Evolutionary conservation across 2,888 invertebrate genomes (phyloP).

Genomic region (Synanthedon andrenaeformis): DNA sequence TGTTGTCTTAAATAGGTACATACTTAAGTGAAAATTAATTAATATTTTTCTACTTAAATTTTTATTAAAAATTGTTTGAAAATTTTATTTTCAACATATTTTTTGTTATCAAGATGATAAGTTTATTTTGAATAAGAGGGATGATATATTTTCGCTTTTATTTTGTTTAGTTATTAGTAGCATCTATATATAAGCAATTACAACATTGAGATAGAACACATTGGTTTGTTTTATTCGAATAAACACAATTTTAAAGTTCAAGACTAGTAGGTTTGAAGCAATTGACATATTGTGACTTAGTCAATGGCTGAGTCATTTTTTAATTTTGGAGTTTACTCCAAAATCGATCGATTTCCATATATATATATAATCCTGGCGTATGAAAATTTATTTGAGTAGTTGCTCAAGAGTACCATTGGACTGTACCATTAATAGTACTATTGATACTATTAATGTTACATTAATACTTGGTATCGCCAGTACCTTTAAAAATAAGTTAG

Average conservation of each 20-base stretch:
- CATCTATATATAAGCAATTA: slow-evolving; percentile 12
- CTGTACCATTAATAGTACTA: too few relatives aligned
- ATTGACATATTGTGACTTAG: too few relatives aligned
- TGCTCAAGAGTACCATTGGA: too few relatives aligned
- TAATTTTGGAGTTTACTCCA: too few relatives aligned
- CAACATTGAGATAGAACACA: slow-evolving; percentile 1
- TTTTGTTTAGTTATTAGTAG: slow-evolving; percentile 38
- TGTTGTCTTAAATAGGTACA: neutral
- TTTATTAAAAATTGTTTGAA: neutral
- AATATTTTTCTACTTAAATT: neutral
- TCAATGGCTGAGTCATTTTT: too few relatives aligned
- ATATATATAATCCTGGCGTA: too few relatives aligned
- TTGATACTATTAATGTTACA: too few relatives aligned
- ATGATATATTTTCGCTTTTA: slow-evolving; percentile 26
- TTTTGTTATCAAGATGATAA: neutral
- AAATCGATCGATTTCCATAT: too few relatives aligned
- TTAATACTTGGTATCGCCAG: too few relatives aligned
- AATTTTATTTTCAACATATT: neutral
- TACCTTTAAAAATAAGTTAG: too few relatives aligned
- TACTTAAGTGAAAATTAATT: neutral
- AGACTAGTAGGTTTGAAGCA: neutral
- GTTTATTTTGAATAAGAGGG: neutral
- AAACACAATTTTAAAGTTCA: neutral
- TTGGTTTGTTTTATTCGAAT: neutral
- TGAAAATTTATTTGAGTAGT: too few relatives aligned